These are phyloP conservation scores for Parnassius glacialis DNA, from an alignment of 2,888 invertebrate genomes.

Conservation along the genomic window DNA sequence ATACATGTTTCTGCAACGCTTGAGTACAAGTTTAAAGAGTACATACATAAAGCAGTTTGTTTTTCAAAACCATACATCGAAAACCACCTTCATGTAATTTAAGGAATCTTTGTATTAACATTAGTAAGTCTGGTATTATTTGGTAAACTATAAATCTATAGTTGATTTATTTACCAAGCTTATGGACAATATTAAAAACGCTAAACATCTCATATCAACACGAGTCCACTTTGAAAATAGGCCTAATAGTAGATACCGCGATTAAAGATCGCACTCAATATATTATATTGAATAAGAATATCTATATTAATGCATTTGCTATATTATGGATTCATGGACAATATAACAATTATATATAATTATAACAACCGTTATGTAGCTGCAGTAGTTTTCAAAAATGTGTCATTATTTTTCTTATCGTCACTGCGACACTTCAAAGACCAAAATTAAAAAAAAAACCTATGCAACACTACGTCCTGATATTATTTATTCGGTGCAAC, in stretches of 20 bases:
- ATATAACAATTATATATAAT: too few relatives aligned
- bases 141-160: constrained; percentile 1
- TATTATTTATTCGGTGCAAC: not conserved
- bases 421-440: constrained; percentile 12
- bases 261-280: not conserved
- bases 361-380: too few relatives aligned
- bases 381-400: too few relatives aligned
- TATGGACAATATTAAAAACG: constrained; percentile 9
- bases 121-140: not conserved
- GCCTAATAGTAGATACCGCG: not conserved
- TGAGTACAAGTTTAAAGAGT: not conserved
- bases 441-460: constrained; percentile 10
- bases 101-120: not conserved
- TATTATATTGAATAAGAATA: too few relatives aligned
- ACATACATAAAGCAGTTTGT: not conserved
- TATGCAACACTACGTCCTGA: not conserved
- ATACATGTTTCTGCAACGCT: not conserved
- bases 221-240: constrained; percentile 3
- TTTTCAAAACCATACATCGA: constrained; percentile 1
- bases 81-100: not conserved
- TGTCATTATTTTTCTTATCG: not conserved
- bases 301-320: too few relatives aligned
- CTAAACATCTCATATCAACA: not conserved
- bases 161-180: constrained; percentile 8
- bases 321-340: too few relatives aligned